These are phyloP conservation scores for Oegoconia quadripuncta DNA, from an alignment of 2,888 invertebrate species.

Conservation along the genomic window DNA sequence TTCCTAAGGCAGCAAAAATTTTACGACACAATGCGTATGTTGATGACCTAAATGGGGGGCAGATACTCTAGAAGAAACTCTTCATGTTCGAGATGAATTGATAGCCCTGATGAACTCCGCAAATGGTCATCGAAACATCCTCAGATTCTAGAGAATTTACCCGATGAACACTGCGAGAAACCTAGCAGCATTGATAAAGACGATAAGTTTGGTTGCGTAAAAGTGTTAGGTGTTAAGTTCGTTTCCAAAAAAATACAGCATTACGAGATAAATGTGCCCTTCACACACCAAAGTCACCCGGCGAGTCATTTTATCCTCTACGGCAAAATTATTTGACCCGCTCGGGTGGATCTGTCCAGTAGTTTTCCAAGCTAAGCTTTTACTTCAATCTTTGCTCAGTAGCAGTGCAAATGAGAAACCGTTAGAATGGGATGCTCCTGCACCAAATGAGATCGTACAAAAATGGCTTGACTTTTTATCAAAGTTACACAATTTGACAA, in stretches of 20 bases:
- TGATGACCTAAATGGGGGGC: not conserved
- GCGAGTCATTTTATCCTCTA: not conserved
- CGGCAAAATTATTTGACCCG: constrained; percentile 2
- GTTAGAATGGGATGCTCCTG: not conserved
- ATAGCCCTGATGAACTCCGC: not conserved
- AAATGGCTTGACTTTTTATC: not conserved
- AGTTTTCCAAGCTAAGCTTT: not conserved
- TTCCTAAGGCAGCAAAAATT: not conserved
- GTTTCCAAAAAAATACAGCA: not conserved
- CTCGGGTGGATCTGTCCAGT: not conserved
- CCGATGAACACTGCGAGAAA: not conserved
- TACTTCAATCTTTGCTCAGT: not conserved
- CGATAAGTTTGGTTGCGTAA: no score
- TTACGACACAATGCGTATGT: not conserved
- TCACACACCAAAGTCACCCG: not conserved
- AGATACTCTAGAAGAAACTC: not conserved
- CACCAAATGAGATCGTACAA: not conserved
- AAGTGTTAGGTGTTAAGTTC: constrained; percentile 4
- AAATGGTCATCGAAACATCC: constrained; percentile 4
- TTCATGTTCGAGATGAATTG: not conserved
- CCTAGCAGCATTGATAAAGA: not conserved
- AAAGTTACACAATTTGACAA: not conserved
- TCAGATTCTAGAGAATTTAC: not conserved
- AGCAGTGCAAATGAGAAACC: no score
- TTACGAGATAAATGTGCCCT: not conserved